Evolutionary conservation across 2,113 vertebrate species (phyloP), one percentile per base, ranked within the genome.

Genomic region (Erinaceus europaeus): DNA sequence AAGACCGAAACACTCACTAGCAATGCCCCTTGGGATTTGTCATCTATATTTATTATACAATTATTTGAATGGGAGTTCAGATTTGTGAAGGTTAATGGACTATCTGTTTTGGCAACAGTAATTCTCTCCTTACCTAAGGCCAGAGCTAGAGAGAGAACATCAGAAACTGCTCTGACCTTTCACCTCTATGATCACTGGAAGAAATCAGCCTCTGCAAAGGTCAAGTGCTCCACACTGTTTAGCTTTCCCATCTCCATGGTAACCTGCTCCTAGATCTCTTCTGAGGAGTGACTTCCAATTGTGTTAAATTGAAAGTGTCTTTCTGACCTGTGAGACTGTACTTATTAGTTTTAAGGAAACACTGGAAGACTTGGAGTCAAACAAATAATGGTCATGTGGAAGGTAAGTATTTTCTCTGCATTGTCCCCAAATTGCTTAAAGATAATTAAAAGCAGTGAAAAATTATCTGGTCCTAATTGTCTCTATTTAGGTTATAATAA

Each of bases 41-140:
- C 90, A 94, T 94, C 91, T 96, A 84, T 93, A 89, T 94, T 96
- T 94, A 94, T 86, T 95, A 96, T 92, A 90, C 94, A 96, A 72
- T 94, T 93, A 94, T 90, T 93, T 94, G 95, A 96, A 94, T 90
- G 88, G 91, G 94, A 93, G 94, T 93, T 96, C 96, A 96, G 94
- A 77, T 81, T 92, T 92, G 80, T 89, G 94, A 96, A 96, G 96
- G 96, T 97, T 97, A 97, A 97, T 96, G 96, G 96, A 96, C 96
- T 96, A 91, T 89, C 92, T 96, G 64, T 73, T 73, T 81, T 91
- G 90, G 90, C 95, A 94, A 89, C 85, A 94, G 90, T 94, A 94
- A 96, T 95, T 96, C 94, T 83, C 89, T 86, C 90, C 67, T 94
- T 92, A 84, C 93, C 59, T 52, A 55, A 57, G 92, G 90, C 91